These are phyloP conservation scores for Labia minor DNA, from an alignment of 2,888 invertebrate genomes.

Conservation along the genomic window DNA sequence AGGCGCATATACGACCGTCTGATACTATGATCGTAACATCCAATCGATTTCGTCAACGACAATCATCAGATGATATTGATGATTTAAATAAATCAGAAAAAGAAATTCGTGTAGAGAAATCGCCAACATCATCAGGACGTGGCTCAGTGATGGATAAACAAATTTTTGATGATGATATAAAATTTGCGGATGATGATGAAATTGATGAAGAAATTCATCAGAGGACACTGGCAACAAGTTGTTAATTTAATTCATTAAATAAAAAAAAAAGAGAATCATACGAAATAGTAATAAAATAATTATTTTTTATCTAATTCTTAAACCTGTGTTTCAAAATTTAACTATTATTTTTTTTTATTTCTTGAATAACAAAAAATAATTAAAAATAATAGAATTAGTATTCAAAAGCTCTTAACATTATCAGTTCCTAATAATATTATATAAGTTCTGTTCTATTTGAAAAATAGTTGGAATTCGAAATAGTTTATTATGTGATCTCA, in stretches of 20 bases:
- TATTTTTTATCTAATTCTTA: too few relatives aligned
- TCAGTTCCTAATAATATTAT: too few relatives aligned
- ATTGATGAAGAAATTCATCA: background rate
- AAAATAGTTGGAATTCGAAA: too few relatives aligned
- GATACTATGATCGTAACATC: background rate
- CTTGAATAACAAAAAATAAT: too few relatives aligned
- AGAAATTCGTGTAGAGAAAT: slow-evolving; percentile 56
- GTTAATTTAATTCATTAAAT: background rate
- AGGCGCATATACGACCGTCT: slow-evolving; percentile 8
- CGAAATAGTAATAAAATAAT: too few relatives aligned
- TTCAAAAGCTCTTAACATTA: too few relatives aligned
- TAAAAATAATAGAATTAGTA: too few relatives aligned
- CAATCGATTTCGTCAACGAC: background rate
- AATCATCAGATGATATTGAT: background rate
- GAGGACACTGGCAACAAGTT: background rate
- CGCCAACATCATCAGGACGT: slow-evolving; percentile 37
- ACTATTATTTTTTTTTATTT: too few relatives aligned
- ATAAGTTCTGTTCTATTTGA: too few relatives aligned
- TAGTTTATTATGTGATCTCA: too few relatives aligned
- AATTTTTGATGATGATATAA: slow-evolving; percentile 51
- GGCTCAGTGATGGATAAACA: slow-evolving; percentile 33
- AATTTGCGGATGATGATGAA: slow-evolving; percentile 60
- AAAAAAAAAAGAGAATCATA: too few relatives aligned
- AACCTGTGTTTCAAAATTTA: too few relatives aligned
- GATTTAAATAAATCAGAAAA: slow-evolving; percentile 40